Evolutionary conservation across 2,797 vertebrate species (phyloP), one percentile per base, ranked within the genome.

Genomic region (Lepus oiostolus): DNA sequence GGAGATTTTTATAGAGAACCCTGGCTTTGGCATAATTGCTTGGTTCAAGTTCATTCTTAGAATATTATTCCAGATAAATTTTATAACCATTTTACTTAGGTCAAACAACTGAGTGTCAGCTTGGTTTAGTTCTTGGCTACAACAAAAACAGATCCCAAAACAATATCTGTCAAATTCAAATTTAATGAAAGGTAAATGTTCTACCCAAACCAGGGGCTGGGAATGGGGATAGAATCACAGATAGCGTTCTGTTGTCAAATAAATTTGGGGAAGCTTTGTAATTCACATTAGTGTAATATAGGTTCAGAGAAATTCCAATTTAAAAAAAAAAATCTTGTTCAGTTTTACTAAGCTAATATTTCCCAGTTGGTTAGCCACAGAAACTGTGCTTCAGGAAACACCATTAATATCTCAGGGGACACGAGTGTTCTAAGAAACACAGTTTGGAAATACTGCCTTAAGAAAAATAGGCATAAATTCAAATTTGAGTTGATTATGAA

Each of bases 401-500:
- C 32, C 84, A 80, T 76, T 93, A 71, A 52, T 63, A 83, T 88
- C 88, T 94, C 26, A 3, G 65, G 75, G 58, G 62, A 88, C 65
- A 35, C 30, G 63, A 35, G n/a, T 22, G 21, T 94, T 96, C 74
- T 93, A 87, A 83, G 38, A 97, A 95, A 85, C 62, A 85, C 7
- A 84, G 16, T 93, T 89, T 95, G 85, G 52, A 90, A 94, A 63
- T 47, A 50, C 30, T 87, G 17, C 76, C 68, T 58, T 79, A 75
- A 91, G 72, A 77, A 91, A 94, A 72, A 71, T 91, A 47, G 82
- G 9, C 54, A 87, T 47, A 22, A 67, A 58, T 58, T 58, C 54
- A 58, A 58, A 58, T 58, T 75, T 92, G 24, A 81, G 4, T 62
- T 72, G 71, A 91, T 94, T 93, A 65, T 89, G 76, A 95, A 89